These are phyloP conservation scores for Cerastis rubricosa DNA, from an alignment of 2,888 invertebrate species.

Conservation along the genomic window DNA sequence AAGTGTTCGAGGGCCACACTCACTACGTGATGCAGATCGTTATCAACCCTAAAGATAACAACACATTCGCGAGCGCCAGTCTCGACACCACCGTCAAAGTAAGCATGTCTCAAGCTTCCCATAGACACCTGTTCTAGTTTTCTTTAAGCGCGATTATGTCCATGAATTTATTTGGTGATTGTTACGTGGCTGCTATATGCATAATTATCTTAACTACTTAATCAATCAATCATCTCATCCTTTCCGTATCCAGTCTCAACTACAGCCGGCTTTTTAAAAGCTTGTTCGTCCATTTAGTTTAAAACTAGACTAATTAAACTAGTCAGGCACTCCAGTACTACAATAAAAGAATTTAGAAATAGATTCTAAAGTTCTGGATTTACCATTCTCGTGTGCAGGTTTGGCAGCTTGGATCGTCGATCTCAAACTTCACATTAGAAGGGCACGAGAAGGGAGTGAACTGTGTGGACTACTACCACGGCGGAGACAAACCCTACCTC, in stretches of 20 bases:
- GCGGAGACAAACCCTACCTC: constrained; percentile 99
- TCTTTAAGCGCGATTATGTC: neutral
- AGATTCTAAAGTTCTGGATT: neutral
- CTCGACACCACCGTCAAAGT: constrained; percentile 98
- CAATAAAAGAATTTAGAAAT: neutral
- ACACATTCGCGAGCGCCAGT: constrained; percentile 99
- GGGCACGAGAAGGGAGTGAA: constrained; percentile 99
- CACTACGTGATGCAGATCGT: constrained; percentile 99
- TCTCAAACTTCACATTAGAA: constrained; percentile 99
- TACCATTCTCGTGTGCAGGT: constrained; percentile 88
- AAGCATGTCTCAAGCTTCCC: constrained; percentile 37
- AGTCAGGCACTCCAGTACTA: neutral
- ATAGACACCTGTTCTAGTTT: neutral
- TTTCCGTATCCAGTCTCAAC: neutral
- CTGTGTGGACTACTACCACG: constrained; percentile 99
- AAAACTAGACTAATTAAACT: neutral
- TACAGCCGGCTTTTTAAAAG: neutral
- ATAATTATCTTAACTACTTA: neutral
- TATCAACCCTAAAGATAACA: constrained; percentile 99
- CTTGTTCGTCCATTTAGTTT: neutral
- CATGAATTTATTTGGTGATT: neutral
- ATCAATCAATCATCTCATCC: neutral
- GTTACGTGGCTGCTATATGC: neutral
- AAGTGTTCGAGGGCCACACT: constrained; percentile 99
- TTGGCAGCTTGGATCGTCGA: constrained; percentile 99